Evolutionary conservation across 2,797 vertebrate genomes (phyloP), one percentile per base, ranked within the genome.

Genomic region (Cephalopachus bancanus): DNA sequence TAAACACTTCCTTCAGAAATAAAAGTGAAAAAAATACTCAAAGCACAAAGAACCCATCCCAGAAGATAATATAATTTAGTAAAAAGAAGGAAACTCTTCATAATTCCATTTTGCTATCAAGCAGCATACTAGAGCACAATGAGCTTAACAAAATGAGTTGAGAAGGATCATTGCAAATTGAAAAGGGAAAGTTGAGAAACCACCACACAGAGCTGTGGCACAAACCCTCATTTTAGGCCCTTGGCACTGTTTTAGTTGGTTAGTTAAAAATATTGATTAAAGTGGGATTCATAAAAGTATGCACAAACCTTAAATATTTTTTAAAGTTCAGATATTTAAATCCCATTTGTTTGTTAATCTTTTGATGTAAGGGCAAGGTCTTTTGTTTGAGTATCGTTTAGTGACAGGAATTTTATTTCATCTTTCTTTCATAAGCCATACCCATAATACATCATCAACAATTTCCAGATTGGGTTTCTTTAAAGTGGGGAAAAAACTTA

Each of bases 91-190:
- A 90, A 94, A 83, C 1, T 5, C 76, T 74, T 90, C 49, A 49
- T 93, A 83, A 93, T 92, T 91, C 93, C 30, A 86, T 71, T n/a
- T 67, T 75, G 28, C 49, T 94, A 17, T 26, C 30, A 83, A 60
- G 33, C 53, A 83, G 37, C 10, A 78, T 74, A 76, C 64, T 59
- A 92, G 65, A 72, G 8, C 30, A 28, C 33, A 88, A 15, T 19
- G 49, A 81, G 16, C 16, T 60, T 95, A 49, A 80, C 78, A 89
- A 69, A 86, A 74, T 74, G n/a, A 95, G 37, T 72, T 60, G 89
- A 59, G 24, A 94, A 93, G 24, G 22, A 12, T 3, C 44, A 30
- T 57, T 59, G 4, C 20, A 76, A 55, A 72, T 7, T n/a, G 22
- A 65, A 59, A 53, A 59, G 59, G 89, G 5, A 79, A 74, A 37